These are phyloP conservation scores for Epizoanthus fatuus DNA, from an alignment of 92 coral and sea anemone species.

Conservation along the genomic window DNA sequence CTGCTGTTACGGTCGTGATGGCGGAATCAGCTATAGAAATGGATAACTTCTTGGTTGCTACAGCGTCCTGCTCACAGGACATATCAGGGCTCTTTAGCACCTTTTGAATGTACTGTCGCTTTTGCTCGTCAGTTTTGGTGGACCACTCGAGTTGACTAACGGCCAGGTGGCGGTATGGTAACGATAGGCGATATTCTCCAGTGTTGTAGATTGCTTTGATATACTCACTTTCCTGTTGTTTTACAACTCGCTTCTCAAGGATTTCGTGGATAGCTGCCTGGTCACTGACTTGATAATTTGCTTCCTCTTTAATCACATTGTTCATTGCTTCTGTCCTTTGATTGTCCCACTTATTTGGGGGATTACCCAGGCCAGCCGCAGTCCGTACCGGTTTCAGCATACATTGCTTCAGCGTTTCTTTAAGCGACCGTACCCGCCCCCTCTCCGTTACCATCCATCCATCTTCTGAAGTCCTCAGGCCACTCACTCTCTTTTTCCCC, in stretches of 20 bases:
- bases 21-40: constrained; percentile 23
- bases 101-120: not conserved
- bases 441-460: constrained; percentile 44
- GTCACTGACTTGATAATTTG: constrained; percentile 42
- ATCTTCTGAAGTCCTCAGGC: constrained; percentile 54
- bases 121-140: constrained; percentile 24
- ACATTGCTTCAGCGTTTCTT: constrained; percentile 62
- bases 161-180: constrained; percentile 24
- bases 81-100: not conserved
- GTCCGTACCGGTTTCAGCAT: constrained; percentile 73
- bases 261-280: constrained; percentile 70
- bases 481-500: constrained; percentile 48
- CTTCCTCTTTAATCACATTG: constrained; percentile 66
- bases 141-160: constrained; percentile 28
- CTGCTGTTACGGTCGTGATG: constrained; percentile 11
- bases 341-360: constrained; percentile 63
- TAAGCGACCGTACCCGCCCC: constrained; percentile 58
- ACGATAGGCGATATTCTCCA: constrained; percentile 42
- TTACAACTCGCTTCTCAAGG: constrained; percentile 65
- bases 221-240: constrained; percentile 70
- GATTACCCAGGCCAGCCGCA: constrained; percentile 74
- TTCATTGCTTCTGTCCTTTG: constrained; percentile 47
- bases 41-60: constrained; percentile 47
- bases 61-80: not conserved
- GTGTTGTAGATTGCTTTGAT: constrained; percentile 63